Evolutionary conservation across 2,113 vertebrate species (phyloP), one percentile per base, ranked within the genome.

Genomic region (Paracanthobrama guichenoti): DNA sequence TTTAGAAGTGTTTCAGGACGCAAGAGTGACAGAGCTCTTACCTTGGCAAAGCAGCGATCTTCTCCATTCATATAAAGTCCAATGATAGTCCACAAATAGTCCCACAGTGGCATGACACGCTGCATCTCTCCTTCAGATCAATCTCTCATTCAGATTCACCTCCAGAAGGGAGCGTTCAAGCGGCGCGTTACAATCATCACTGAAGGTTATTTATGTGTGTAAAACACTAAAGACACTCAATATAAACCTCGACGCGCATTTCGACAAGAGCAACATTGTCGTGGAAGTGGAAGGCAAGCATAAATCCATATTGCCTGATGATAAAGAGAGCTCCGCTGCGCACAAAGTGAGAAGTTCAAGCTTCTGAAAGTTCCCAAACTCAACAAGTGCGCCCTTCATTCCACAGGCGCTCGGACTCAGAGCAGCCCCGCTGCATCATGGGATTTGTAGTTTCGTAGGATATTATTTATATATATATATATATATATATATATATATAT

Each of bases 351-450:
- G 64, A 79, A 79, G 78, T 79, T 79, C 39, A 48, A 79, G 59
- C 59, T 16, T 71, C 64, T 55, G 48, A 57, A 71, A 80, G 77
- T 73, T 46, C 77, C 53, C 67, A 80, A 66, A 67, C 66, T 72
- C 64, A 80, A 85, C 82, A 85, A 85, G 72, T 46, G 76, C 66
- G 66, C 76, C 67, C 67, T 78, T 73, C 67, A 80, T 62, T 48
- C 64, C 77, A 35, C 53, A 46, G 13, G n/a, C 42, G 64, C 42
- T 26, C 76, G 2, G 31, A 48, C 46, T 50, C 48, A 13, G 46
- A 48, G 22, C 64, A n/a, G 26, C 26, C 1, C 46, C 18, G 3
- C 0, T 18, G 79, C 64, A 81, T n/a, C 48, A 69, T 81, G 79
- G 79, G 79, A 71, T 1, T 8, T 81, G 79, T 81, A 81, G 79